Evolutionary conservation across 2,888 invertebrate genomes (phyloP).

Genomic region (Drosophila maculinotata): DNA sequence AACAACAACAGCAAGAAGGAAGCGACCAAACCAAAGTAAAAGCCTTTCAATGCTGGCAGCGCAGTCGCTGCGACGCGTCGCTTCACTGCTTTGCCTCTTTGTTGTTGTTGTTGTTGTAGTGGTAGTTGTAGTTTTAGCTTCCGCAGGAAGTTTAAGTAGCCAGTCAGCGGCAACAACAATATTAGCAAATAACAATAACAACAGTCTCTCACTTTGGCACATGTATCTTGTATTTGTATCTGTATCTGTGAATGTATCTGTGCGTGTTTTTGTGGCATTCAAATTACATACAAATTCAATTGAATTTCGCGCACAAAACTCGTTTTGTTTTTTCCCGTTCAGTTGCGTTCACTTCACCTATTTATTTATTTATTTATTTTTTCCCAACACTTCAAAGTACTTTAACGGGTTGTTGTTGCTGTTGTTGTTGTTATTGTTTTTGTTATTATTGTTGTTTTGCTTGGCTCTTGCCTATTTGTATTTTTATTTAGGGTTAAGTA

Average conservation of each 20-base stretch:
- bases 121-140: slow-evolving; percentile 68
- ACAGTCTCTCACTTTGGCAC: slow-evolving; percentile 26
- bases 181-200: slow-evolving; percentile 21
- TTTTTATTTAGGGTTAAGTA: slow-evolving; percentile 60
- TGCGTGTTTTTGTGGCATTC: slow-evolving; percentile 36
- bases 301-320: slow-evolving; percentile 63
- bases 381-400: slow-evolving; percentile 65
- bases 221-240: no score
- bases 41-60: slow-evolving; percentile 55
- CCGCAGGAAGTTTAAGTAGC: slow-evolving; percentile 78
- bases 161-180: slow-evolving; percentile 43
- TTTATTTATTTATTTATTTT: slow-evolving; percentile 38
- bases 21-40: slow-evolving; percentile 47
- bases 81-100: slow-evolving; percentile 6
- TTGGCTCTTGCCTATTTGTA: slow-evolving; percentile 33
- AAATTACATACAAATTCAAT: slow-evolving; percentile 68
- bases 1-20: slow-evolving; percentile 30
- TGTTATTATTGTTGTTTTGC: slow-evolving; percentile 35
- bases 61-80: slow-evolving; percentile 30
- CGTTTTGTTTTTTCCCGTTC: slow-evolving; percentile 48
- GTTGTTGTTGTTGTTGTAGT: slow-evolving; percentile 30
- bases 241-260: no score
- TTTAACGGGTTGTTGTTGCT: slow-evolving; percentile 49
- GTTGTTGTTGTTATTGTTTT: slow-evolving; percentile 11
- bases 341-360: slow-evolving; percentile 36